Evolutionary conservation across 92 coral and sea anemone species (phyloP).

Genomic region (Umimayanthus kanabou): DNA sequence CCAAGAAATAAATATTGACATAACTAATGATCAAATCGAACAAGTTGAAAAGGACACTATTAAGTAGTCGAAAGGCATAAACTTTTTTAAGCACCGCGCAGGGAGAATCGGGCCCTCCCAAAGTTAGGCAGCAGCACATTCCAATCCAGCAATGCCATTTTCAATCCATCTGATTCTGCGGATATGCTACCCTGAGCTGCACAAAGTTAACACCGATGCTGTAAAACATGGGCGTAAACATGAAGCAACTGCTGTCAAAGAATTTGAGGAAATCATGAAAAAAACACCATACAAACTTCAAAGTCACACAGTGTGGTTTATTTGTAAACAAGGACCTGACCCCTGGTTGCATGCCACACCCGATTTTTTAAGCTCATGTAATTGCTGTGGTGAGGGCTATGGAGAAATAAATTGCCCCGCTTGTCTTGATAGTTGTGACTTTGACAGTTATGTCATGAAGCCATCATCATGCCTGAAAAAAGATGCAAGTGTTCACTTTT

Average conservation of each 20-base stretch:
- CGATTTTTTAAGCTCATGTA: constrained; percentile 25
- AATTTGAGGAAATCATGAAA: constrained; percentile 51
- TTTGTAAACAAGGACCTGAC: constrained; percentile 41
- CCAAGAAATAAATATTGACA: constrained; percentile 40
- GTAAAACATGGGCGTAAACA: constrained; percentile 50
- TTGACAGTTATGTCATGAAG: constrained; percentile 31
- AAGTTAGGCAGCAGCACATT: constrained; percentile 53
- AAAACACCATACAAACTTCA: constrained; percentile 36
- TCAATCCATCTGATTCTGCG: constrained; percentile 50
- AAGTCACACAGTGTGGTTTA: constrained; percentile 42
- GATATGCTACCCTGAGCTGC: constrained; percentile 63
- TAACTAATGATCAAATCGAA: constrained; percentile 47
- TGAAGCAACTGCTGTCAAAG: constrained; percentile 47
- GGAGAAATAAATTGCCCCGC: constrained; percentile 25
- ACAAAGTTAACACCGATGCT: constrained; percentile 49
- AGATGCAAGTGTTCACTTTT: constrained; percentile 16
- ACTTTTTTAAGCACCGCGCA: constrained; percentile 61
- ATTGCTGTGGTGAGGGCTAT: constrained; percentile 28
- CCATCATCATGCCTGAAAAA: constrained; percentile 51
- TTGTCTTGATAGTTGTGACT: constrained; percentile 20
- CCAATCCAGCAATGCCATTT: constrained; percentile 55
- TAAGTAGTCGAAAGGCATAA: constrained; percentile 41
- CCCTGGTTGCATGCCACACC: constrained; percentile 57
- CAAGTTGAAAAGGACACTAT: constrained; percentile 56
- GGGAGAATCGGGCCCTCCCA: constrained; percentile 68